phyloP scores from a whole-genome alignment of 2,888 invertebrate species.

The Dugesia japonica region DNA sequence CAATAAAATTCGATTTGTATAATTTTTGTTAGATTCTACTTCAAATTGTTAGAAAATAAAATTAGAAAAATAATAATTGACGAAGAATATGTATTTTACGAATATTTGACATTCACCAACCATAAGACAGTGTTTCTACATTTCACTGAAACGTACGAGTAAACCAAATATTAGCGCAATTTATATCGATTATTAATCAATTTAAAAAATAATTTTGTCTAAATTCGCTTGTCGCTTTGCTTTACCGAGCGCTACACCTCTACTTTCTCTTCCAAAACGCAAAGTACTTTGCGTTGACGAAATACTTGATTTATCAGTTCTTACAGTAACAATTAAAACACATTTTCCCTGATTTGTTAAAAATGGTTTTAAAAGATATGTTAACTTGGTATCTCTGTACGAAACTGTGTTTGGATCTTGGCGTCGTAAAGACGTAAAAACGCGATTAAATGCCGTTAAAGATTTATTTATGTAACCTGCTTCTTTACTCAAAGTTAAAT shows the following conservation, averaged over 20 bases:
- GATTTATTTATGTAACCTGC: slow-evolving; percentile 31
- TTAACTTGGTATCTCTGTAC: slow-evolving; percentile 32
- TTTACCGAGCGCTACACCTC: slow-evolving; percentile 26
- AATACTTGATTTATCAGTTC: slow-evolving; percentile 23
- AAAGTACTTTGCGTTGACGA: slow-evolving; percentile 23
- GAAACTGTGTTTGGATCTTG: slow-evolving; percentile 27
- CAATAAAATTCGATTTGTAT: no score
- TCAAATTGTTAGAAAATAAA: no score
- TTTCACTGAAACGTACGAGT: background rate
- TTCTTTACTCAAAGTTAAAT: slow-evolving; percentile 17
- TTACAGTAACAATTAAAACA: slow-evolving; percentile 27
- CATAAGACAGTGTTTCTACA: slow-evolving; percentile 10
- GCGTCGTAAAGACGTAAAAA: slow-evolving; percentile 20
- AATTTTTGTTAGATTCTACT: no score
- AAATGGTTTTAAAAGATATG: slow-evolving; percentile 29
- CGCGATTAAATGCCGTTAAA: slow-evolving; percentile 30
- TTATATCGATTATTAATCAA: background rate
- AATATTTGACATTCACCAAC: background rate
- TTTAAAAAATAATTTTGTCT: slow-evolving; percentile 12
- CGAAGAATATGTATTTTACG: background rate
- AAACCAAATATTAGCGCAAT: background rate
- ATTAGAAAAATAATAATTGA: background rate
- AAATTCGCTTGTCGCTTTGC: slow-evolving; percentile 27
- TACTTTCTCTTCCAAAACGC: slow-evolving; percentile 27
- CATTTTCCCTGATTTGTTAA: slow-evolving; percentile 30